Base-by-base conservation (phyloP, 2,113 vertebrate genomes). In the Cariama cristata region DNA sequence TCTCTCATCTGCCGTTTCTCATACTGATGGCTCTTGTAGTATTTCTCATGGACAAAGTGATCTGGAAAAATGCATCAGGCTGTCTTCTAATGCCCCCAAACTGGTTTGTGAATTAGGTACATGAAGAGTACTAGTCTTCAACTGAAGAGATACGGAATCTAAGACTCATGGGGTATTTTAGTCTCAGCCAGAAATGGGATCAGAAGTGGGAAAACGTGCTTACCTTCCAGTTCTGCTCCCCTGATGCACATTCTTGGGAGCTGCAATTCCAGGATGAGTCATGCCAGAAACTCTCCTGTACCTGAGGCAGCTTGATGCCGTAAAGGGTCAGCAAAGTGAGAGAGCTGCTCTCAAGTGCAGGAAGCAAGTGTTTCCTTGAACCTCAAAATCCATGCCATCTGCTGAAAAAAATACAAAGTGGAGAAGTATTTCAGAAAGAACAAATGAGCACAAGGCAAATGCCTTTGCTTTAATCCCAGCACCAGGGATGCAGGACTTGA, bases 361-460 rank as follows among this genome's bases (percentile, higher is more conserved):
- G 59, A 92, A 88, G 44, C 1, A 3, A 85, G 33, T 14, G 19
- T 71, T 92, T 69, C 32, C 45, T 76, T 83, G 26, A 90, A 79
- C 22, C 38, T 94, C 88, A 86, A 59, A 88, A 90, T 80, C 79
- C 53, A 52, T 84, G 26, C 50, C 11, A 11, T 44, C 35, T 93
- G 90, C 90, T 95, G 90, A 83, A 94, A 95, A 76, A 86, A 86
- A 86, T 17, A 67, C n/a, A 86, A 90, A 88, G n/a, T 50, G 76
- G 66, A 12, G 5, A 75, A 44, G 2, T 60, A 66, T 11, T 92
- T 88, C 53, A 69, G 67, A 67, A 86, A 74, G 55, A 95, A 75
- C 7, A 69, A 85, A 73, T 11, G 30, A 87, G 60, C 53, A 67
- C 16, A 21, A 89, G 40, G 35, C 35, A 81, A 91, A 86, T 0